Conservation (phyloP, 2,888 invertebrate species). For the Ptychoptera contaminata region DNA sequence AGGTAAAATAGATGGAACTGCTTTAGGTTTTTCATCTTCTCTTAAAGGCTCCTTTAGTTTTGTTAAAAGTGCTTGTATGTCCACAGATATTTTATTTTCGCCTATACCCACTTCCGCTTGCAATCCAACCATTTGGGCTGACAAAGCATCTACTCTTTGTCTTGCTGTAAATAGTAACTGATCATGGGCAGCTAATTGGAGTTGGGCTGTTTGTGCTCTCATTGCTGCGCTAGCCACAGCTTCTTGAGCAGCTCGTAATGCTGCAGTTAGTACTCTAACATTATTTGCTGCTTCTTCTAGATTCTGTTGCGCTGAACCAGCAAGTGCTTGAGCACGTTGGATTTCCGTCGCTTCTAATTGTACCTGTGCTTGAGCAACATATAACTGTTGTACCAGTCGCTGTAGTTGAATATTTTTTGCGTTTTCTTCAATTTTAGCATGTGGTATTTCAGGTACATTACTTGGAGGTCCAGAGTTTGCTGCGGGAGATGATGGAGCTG, state of each 20-base stretch:
- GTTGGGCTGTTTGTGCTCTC: constrained; percentile 28
- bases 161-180: constrained; percentile 29
- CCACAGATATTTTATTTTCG: constrained; percentile 19
- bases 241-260: constrained; percentile 27
- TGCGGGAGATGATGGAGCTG: too few species aligned
- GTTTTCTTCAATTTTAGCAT: not conserved
- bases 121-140: constrained; percentile 28
- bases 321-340: constrained; percentile 26
- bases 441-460: not conserved
- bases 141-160: constrained; percentile 28
- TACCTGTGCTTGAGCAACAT: constrained; percentile 28
- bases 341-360: constrained; percentile 29
- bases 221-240: constrained; percentile 27
- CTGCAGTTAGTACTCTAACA: constrained; percentile 25
- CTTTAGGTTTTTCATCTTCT: constrained; percentile 19
- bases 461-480: too few species aligned
- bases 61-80: constrained; percentile 19
- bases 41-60: constrained; percentile 22
- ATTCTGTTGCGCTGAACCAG: constrained; percentile 21
- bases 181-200: constrained; percentile 30
- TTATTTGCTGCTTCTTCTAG: constrained; percentile 28
- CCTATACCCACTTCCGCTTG: constrained; percentile 27
- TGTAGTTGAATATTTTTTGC: constrained; percentile 12
- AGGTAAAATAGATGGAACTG: constrained; percentile 19
- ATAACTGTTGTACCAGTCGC: constrained; percentile 24